phyloP scores from a whole-genome alignment of 2,113 vertebrate genomes.

The Hepsetus odoe region DNA sequence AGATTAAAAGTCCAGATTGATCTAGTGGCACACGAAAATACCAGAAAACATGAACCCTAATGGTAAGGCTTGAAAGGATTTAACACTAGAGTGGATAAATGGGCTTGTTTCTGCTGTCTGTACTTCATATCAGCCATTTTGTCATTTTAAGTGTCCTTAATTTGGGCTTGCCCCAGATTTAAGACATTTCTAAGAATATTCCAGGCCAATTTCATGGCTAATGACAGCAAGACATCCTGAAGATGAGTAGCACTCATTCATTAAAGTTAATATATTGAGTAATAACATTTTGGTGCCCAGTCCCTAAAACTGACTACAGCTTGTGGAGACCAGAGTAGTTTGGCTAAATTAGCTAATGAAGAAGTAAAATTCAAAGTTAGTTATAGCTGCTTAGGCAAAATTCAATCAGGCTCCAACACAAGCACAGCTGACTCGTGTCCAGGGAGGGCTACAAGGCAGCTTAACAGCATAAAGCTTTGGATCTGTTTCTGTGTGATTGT shows the following conservation, averaged over 20 bases:
- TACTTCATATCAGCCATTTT: not conserved
- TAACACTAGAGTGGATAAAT: no score
- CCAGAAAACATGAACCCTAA: no score
- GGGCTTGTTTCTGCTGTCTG: not conserved
- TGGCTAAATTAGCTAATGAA: slow-evolving; percentile 31
- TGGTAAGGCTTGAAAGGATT: not conserved
- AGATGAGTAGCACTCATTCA: slow-evolving; percentile 24
- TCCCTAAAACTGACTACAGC: slow-evolving; percentile 18
- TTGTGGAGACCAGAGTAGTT: slow-evolving; percentile 1
- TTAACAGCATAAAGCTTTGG: not conserved
- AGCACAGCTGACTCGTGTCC: slow-evolving; percentile 25
- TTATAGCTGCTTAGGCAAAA: slow-evolving; percentile 19
- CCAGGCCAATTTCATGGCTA: not conserved
- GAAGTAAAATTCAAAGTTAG: slow-evolving; percentile 14
- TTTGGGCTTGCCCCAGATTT: no score
- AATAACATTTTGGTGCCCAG: not conserved
- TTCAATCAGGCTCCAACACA: slow-evolving; percentile 12
- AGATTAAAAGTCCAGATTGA: not conserved
- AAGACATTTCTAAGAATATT: no score
- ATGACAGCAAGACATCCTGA: slow-evolving; percentile 14
- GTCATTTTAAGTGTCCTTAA: not conserved
- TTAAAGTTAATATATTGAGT: not conserved
- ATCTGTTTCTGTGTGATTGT: slow-evolving; percentile 18
- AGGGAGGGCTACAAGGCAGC: not conserved
- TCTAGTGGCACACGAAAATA: not conserved